These are phyloP conservation scores for Triplophysa bombifrons DNA, from an alignment of 2,797 vertebrate species.

Conservation along the genomic window DNA sequence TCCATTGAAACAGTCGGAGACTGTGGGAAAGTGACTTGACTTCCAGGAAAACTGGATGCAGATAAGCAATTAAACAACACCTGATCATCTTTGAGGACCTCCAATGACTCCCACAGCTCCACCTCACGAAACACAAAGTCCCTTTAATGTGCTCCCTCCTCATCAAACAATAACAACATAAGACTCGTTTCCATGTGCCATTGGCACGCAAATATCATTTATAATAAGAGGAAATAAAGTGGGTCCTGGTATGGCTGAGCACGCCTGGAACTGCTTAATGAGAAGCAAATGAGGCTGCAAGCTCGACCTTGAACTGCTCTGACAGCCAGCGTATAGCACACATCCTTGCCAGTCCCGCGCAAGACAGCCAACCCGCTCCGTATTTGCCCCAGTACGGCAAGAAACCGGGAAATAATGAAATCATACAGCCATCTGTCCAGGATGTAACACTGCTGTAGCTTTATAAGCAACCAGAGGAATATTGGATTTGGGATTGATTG, in stretches of 20 bases:
- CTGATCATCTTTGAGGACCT: conserved; percentile 19
- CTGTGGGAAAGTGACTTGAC: conserved; percentile 44
- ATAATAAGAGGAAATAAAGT: conserved; percentile 36
- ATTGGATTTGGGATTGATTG: conserved; percentile 44
- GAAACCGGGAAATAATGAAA: conserved; percentile 55
- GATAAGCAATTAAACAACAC: conserved; percentile 13
- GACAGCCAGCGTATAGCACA: not conserved
- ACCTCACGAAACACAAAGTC: conserved; percentile 1
- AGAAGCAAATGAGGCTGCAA: conserved; percentile 32
- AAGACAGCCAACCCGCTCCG: conserved; percentile 46
- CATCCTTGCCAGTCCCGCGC: conserved; percentile 1
- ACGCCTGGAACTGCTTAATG: conserved; percentile 46
- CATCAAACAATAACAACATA: not conserved
- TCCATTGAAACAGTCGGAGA: conserved; percentile 63
- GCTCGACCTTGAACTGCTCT: conserved; percentile 19
- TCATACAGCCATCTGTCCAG: conserved; percentile 56
- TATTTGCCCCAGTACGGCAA: conserved; percentile 47
- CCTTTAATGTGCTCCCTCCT: not conserved
- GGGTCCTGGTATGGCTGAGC: conserved; percentile 26
- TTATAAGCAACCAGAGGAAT: conserved; percentile 37
- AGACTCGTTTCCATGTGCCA: not conserved
- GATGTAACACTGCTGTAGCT: conserved; percentile 41
- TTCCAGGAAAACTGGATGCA: conserved; percentile 21
- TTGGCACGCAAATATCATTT: conserved; percentile 19
- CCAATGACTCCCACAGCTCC: not conserved